phyloP scores from a whole-genome alignment of 2,113 vertebrate genomes.

The Macroglossus sobrinus region DNA sequence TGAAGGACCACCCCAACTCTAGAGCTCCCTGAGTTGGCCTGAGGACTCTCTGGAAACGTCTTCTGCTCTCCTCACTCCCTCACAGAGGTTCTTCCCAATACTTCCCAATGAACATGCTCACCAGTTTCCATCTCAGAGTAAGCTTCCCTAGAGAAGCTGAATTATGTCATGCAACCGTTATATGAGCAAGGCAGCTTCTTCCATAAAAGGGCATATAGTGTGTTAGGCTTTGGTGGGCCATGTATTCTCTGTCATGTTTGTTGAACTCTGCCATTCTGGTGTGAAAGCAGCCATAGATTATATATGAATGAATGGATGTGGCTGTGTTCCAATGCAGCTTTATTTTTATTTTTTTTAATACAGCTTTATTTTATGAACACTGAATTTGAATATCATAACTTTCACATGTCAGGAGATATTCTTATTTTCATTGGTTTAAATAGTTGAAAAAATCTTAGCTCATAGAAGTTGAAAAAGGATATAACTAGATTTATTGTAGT shows the following conservation, averaged over 20 bases:
- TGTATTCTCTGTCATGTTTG: neutral
- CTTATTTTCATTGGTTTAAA: neutral
- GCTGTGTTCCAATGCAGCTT: neutral
- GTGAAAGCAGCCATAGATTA: neutral
- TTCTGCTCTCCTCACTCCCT: neutral
- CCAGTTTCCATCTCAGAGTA: neutral
- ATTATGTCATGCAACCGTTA: neutral
- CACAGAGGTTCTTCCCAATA: neutral
- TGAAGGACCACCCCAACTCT: neutral
- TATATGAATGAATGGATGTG: neutral
- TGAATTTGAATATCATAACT: conserved; percentile 1
- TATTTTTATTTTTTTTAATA: neutral
- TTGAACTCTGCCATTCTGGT: neutral
- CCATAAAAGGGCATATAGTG: neutral
- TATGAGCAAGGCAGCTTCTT: neutral
- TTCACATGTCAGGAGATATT: neutral
- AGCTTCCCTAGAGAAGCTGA: neutral
- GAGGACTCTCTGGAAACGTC: neutral
- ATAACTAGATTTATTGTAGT: neutral
- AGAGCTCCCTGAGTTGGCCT: neutral
- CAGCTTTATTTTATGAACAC: neutral
- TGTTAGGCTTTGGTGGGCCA: neutral
- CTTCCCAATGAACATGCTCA: neutral
- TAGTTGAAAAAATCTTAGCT: neutral
- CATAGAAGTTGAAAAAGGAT: neutral